Percentiles rank a stretch among this genome's conserved stretches.
These are phyloP conservation scores for Pararge aegeria DNA, from an alignment of 1,140 invertebrate genomes.

Conservation along the genomic window DNA sequence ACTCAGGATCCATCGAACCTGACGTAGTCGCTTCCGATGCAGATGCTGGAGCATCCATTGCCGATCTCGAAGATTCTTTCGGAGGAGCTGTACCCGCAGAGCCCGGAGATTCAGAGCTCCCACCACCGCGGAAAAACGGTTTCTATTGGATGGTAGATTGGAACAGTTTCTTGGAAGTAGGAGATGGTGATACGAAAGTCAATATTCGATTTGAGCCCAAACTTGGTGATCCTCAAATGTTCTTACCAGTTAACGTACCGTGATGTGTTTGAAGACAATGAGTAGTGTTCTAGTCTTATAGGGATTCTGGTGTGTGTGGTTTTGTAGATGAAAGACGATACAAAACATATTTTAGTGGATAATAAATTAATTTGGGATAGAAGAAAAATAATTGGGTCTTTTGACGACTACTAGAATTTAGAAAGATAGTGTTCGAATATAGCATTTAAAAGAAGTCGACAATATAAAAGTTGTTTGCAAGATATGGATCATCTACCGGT, in stretches of 20 bases:
- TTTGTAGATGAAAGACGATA: neutral
- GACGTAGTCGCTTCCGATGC: slow-evolving; percentile 54
- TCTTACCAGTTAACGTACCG: slow-evolving; percentile 85
- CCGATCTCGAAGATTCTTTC: slow-evolving; percentile 89
- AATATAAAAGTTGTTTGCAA: too few relatives aligned
- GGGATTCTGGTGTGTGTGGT: slow-evolving; percentile 15
- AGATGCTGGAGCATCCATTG: slow-evolving; percentile 73
- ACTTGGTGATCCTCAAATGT: slow-evolving; percentile 87
- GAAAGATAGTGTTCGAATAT: too few relatives aligned
- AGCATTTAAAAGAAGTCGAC: too few relatives aligned
- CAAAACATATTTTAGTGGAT: neutral
- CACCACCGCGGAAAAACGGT: slow-evolving; percentile 85
- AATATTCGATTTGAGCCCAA: slow-evolving; percentile 89
- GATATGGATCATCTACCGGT: too few relatives aligned
- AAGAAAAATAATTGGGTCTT: too few relatives aligned
- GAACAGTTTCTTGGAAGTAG: slow-evolving; percentile 91
- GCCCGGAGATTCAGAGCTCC: slow-evolving; percentile 81
- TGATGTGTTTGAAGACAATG: slow-evolving; percentile 37
- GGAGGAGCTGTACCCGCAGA: slow-evolving; percentile 81
- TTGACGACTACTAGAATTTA: too few relatives aligned
- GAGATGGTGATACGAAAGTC: slow-evolving; percentile 87
- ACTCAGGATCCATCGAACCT: slow-evolving; percentile 30
- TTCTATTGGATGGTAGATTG: slow-evolving; percentile 91
- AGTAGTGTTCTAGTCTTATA: slow-evolving; percentile 62
- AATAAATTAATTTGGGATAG: neutral